Evolutionary conservation across 2,888 invertebrate species (phyloP).

Genomic region (Hofmannophila pseudospretella): DNA sequence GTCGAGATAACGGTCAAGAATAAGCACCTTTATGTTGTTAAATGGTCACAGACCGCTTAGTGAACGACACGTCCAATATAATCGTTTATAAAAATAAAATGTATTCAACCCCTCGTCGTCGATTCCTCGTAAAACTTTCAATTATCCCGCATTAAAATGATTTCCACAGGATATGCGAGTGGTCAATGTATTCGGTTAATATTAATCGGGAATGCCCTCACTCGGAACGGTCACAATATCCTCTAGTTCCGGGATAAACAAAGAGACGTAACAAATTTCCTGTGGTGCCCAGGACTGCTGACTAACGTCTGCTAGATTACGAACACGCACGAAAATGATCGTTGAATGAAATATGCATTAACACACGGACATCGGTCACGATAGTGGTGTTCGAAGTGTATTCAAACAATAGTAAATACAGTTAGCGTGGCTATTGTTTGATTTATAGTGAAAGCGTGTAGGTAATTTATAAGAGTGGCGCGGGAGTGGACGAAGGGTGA

Average conservation of each 20-base stretch:
- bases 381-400: conserved; percentile 55
- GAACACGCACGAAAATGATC: conserved; percentile 32
- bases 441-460: conserved; percentile 74
- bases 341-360: conserved; percentile 44
- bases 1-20: conserved; percentile 61
- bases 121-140: conserved; percentile 43
- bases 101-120: conserved; percentile 25
- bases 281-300: conserved; percentile 43
- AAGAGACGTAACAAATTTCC: conserved; percentile 56
- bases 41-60: conserved; percentile 55
- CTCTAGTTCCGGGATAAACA: conserved; percentile 54
- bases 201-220: conserved; percentile 49
- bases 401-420: conserved; percentile 75
- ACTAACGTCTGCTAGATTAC: conserved; percentile 39
- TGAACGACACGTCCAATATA: conserved; percentile 43
- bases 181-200: conserved; percentile 42
- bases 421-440: conserved; percentile 69
- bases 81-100: conserved; percentile 37
- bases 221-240: conserved; percentile 56
- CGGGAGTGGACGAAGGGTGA: conserved; percentile 49
- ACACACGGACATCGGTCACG: conserved; percentile 34
- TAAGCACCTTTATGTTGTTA: conserved; percentile 66
- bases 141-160: conserved; percentile 58
- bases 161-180: conserved; percentile 47
- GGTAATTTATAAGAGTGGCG: conserved; percentile 75